Conservation (phyloP, 2,888 invertebrate genomes). For the Cantharis rustica region DNA sequence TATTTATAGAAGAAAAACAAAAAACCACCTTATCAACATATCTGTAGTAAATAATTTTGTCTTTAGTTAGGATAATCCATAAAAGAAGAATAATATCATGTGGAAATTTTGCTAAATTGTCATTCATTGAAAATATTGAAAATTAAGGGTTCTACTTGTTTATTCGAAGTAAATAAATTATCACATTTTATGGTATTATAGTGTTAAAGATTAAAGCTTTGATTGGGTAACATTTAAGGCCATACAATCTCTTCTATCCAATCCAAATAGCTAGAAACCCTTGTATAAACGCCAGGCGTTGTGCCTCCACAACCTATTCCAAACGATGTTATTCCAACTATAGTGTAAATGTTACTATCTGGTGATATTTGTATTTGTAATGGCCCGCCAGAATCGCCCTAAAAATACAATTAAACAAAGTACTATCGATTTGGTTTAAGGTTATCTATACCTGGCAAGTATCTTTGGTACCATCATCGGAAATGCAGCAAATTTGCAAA, state of each 20-base stretch:
- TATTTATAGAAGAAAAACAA: too few relatives aligned
- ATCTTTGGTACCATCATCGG: constrained; percentile 35
- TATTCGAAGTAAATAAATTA: neutral
- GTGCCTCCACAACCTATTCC: constrained; percentile 49
- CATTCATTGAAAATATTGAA: too few relatives aligned
- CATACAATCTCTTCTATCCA: constrained; percentile 54
- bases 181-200: neutral
- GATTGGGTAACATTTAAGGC: constrained; percentile 37
- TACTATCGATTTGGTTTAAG: neutral
- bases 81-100: too few relatives aligned
- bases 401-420: constrained; percentile 16
- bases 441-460: constrained; percentile 38
- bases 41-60: too few relatives aligned
- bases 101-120: too few relatives aligned
- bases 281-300: constrained; percentile 51
- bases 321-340: constrained; percentile 53
- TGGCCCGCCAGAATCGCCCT: constrained; percentile 66
- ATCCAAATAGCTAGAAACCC: constrained; percentile 47
- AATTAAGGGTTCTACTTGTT: neutral
- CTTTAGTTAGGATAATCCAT: too few relatives aligned
- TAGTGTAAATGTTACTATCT: constrained; percentile 37
- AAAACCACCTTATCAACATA: too few relatives aligned
- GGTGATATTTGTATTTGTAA: constrained; percentile 45
- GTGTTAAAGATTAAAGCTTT: neutral
- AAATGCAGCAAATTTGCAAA: constrained; percentile 46